Evolutionary conservation across 2,888 invertebrate genomes (phyloP).

Genomic region (Trimorus sp.): DNA sequence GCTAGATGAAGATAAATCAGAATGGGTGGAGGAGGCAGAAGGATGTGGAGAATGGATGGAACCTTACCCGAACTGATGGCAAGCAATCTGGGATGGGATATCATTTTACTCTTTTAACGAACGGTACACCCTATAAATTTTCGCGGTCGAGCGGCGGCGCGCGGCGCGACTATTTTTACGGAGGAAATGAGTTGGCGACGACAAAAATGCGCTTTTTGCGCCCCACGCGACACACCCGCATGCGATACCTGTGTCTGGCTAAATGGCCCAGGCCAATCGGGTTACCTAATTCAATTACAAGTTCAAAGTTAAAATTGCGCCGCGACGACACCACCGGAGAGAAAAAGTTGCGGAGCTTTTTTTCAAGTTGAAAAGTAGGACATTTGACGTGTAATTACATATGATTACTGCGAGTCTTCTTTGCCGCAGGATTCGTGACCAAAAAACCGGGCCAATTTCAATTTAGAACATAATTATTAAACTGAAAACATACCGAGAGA

Average conservation of each 20-base stretch:
- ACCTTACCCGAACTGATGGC: constrained; percentile 58
- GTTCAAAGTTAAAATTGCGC: not conserved
- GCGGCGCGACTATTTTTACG: constrained; percentile 45
- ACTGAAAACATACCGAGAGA: no score
- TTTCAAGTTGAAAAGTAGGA: no score
- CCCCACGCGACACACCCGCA: not conserved
- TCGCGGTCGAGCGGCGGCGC: constrained; percentile 44
- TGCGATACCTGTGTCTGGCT: constrained; percentile 9
- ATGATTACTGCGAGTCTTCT: no score
- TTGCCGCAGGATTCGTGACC: no score
- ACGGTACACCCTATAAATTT: constrained; percentile 59
- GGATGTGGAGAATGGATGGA: constrained; percentile 53
- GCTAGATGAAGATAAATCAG: constrained; percentile 61
- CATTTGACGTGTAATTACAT: no score
- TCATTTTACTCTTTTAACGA: constrained; percentile 64
- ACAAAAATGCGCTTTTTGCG: constrained; percentile 47
- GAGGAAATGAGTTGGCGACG: constrained; percentile 53
- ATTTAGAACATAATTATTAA: no score
- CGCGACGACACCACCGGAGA: no score
- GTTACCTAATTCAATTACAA: constrained; percentile 13
- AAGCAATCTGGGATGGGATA: constrained; percentile 59
- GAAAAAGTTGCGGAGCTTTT: no score
- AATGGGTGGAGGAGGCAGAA: constrained; percentile 52
- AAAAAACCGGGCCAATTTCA: no score
- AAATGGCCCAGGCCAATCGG: not conserved